Base-by-base conservation (phyloP, 2,797 vertebrate genomes). In the Danio jaintianensis region DNA sequence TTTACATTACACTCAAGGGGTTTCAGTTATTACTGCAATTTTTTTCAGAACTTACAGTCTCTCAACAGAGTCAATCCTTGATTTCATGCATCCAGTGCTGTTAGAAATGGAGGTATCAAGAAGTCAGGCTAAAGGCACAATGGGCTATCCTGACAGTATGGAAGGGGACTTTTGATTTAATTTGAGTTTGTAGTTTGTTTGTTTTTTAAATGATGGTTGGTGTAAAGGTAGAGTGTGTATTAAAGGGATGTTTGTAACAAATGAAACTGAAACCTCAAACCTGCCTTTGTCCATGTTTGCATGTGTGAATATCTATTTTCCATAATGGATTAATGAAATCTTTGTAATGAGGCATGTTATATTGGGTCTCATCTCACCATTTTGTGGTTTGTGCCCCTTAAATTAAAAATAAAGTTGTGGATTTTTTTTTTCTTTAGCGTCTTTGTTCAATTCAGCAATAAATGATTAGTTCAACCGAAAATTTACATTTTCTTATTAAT, bases 311-410 rank as follows among this genome's bases (percentile, higher is more conserved):
- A 20, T 78, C 82, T 42, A 50, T 83, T 79, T 16, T 74, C 71
- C 77, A 82, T 29, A 36, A 18, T 58, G 64, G 16, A 58, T 15
- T 9, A 59, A 40, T 69, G 0, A 67, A 36, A n/a, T 36, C 9
- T 79, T 62, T 62, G 22, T 6, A 84, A 77, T 83, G 81, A 86
- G 86, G 76, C 61, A 76, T 81, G 89, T 86, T 45, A 42, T 78
- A 56, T 50, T 50, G 64, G 87, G 83, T 91, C 87, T 89, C 82
- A 90, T 87, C 88, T 86, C 18, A 15, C 12, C 59, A 29, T 18
- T 64, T 50, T 43, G 38, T 76, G 50, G 20, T 29, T 45, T 76
- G 61, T 77, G 43, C 75, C 53, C 40, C 29, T 68, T 48, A 20
- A 58, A 47, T 55, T 45, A 58, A 29, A 18, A 75, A 53, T 76